A percentile compares a stretch with the other conserved stretches of the same genome.
Conservation (phyloP, 2,888 invertebrate genomes). For the Allolobophora icterica region DNA sequence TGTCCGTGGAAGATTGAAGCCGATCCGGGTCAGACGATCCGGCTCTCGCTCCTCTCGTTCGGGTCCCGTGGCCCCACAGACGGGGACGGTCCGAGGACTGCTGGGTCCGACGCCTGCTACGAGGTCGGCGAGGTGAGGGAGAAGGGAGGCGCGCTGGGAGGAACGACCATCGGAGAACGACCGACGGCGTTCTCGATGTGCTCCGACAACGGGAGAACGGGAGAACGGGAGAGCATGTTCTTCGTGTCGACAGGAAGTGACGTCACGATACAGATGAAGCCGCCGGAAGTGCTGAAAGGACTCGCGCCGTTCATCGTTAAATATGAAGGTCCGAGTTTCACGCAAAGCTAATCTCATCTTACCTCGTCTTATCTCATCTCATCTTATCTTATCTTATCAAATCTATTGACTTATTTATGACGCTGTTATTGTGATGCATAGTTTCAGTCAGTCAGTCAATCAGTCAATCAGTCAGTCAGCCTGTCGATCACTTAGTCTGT, state of each 20-base stretch:
- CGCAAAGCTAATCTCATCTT: too few species aligned
- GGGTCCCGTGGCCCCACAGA: not conserved
- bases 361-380: not conserved
- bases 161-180: not conserved
- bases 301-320: conserved; percentile 20
- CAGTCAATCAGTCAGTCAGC: too few species aligned
- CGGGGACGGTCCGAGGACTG: not conserved
- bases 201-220: not conserved
- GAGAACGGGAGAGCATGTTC: conserved; percentile 9
- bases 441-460: too few species aligned
- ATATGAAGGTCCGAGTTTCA: not conserved
- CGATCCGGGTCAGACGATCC: conserved; percentile 22
- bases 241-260: not conserved
- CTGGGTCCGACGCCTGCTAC: not conserved
- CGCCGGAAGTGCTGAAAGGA: not conserved
- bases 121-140: not conserved
- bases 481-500: too few species aligned
- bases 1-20: conserved; percentile 27
- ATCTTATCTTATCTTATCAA: too few species aligned
- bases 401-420: too few species aligned
- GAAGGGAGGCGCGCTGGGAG: not conserved
- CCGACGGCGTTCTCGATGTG: conserved; percentile 4
- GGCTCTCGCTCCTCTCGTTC: conserved; percentile 20
- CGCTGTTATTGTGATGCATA: too few species aligned
- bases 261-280: not conserved